Evolutionary conservation across 1,140 invertebrate genomes (phyloP).

Genomic region (Ooceraea biroi): DNA sequence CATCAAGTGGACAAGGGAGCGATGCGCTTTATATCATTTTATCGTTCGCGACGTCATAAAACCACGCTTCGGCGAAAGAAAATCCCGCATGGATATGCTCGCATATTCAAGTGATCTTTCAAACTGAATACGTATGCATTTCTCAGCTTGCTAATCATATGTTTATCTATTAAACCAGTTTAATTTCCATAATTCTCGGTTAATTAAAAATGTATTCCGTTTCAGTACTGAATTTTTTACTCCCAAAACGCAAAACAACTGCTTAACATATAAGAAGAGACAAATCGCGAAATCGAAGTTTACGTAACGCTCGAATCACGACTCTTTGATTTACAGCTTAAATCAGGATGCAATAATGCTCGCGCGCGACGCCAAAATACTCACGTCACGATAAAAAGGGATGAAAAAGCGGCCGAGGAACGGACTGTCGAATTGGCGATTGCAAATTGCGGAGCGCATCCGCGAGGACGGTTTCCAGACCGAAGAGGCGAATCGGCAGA

Average conservation of each 20-base stretch:
- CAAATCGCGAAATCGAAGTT: neutral
- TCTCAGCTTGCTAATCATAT: neutral
- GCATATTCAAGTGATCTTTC: constrained; percentile 9
- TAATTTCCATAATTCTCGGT: neutral
- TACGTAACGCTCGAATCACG: neutral
- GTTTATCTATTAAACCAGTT: neutral
- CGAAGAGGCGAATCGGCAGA: constrained; percentile 52
- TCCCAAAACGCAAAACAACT: too few species aligned
- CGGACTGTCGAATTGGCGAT: constrained; percentile 77
- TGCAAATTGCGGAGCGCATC: constrained; percentile 80
- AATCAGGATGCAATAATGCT: constrained; percentile 28
- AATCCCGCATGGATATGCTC: neutral
- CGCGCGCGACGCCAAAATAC: neutral
- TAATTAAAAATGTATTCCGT: neutral
- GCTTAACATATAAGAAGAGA: neutral
- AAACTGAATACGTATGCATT: constrained; percentile 27
- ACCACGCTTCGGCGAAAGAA: constrained; percentile 10
- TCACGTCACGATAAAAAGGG: constrained; percentile 15
- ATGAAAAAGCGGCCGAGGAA: constrained; percentile 47
- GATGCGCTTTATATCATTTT: constrained; percentile 54
- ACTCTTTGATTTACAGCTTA: neutral
- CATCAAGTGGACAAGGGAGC: constrained; percentile 57
- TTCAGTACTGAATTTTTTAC: neutral
- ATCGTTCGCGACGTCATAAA: constrained; percentile 53
- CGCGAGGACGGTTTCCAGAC: constrained; percentile 60